Percentiles rank a stretch among this genome's conserved stretches.
phyloP scores from a whole-genome alignment of 2,888 invertebrate species.

The Lasioglossum oenotherae region DNA sequence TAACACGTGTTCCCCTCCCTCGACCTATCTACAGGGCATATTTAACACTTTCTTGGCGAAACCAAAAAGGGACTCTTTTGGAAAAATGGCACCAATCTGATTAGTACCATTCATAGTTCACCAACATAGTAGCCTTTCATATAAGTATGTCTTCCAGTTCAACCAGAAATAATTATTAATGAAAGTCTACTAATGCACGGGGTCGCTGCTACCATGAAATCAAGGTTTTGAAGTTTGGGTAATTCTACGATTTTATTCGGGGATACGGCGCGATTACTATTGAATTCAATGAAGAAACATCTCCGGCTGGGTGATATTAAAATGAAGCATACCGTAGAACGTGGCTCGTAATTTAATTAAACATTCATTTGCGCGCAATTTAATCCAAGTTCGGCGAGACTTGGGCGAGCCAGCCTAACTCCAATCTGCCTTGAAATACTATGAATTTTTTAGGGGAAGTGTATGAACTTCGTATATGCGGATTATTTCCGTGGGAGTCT shows the following conservation, averaged over 20 bases:
- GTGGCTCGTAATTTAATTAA: not conserved
- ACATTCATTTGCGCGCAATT: not conserved
- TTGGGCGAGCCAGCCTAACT: not conserved
- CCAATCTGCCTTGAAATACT: not conserved
- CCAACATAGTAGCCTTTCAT: not conserved
- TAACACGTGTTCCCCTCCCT: no score
- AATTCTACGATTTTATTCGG: not conserved
- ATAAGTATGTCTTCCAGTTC: not conserved
- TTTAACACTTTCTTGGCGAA: not conserved
- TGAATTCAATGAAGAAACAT: not conserved
- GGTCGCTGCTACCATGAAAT: not conserved
- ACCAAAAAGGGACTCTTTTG: not conserved
- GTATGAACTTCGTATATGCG: slow-evolving; percentile 5
- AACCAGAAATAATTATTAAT: not conserved
- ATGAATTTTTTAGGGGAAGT: slow-evolving; percentile 25
- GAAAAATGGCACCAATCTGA: not conserved
- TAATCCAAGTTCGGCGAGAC: slow-evolving; percentile 2
- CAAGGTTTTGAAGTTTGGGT: not conserved
- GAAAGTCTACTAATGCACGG: no score
- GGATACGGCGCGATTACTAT: not conserved
- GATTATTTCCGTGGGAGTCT: slow-evolving; percentile 18
- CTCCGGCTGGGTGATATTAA: not conserved
- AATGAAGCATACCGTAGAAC: not conserved
- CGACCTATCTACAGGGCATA: not conserved
- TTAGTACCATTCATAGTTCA: not conserved